Evolutionary conservation across 2,888 invertebrate genomes (phyloP).

Genomic region (Lepidocyrtinus sp.): DNA sequence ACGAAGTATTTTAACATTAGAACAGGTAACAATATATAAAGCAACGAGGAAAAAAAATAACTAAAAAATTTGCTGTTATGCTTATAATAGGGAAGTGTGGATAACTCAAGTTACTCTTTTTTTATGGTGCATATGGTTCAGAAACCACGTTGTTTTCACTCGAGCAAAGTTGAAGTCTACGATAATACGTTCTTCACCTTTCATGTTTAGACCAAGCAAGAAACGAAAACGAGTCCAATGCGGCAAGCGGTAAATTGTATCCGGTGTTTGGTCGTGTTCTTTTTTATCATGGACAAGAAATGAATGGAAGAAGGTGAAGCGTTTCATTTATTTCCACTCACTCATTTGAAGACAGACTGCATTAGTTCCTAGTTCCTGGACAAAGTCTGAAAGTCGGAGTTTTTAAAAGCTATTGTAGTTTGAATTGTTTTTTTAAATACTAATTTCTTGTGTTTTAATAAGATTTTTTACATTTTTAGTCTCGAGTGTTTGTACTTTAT

Average conservation of each 20-base stretch:
- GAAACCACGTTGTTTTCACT: background rate
- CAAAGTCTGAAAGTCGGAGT: no score
- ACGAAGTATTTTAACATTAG: no score
- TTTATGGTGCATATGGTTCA: background rate
- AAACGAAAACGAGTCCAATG: conserved; percentile 35
- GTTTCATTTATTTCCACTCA: background rate
- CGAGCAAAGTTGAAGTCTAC: background rate
- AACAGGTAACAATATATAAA: conserved; percentile 4
- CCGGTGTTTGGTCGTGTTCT: conserved; percentile 42
- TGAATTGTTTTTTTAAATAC: no score
- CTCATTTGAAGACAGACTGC: no score
- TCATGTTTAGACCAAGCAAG: background rate
- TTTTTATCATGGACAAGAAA: conserved; percentile 40
- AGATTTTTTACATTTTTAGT: no score
- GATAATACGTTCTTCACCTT: no score
- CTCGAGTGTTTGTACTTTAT: no score
- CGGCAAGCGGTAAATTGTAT: conserved; percentile 57
- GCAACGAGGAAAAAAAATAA: background rate
- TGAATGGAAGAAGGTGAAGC: background rate
- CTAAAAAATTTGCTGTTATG: background rate
- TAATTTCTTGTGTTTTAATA: no score
- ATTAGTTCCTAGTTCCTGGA: no score
- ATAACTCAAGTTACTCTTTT: conserved; percentile 5
- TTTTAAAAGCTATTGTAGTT: no score
- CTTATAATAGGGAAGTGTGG: background rate